Evolutionary conservation across 2,113 vertebrate genomes (phyloP), one percentile per base, ranked within the genome.

Genomic region (Xiphias gladius): DNA sequence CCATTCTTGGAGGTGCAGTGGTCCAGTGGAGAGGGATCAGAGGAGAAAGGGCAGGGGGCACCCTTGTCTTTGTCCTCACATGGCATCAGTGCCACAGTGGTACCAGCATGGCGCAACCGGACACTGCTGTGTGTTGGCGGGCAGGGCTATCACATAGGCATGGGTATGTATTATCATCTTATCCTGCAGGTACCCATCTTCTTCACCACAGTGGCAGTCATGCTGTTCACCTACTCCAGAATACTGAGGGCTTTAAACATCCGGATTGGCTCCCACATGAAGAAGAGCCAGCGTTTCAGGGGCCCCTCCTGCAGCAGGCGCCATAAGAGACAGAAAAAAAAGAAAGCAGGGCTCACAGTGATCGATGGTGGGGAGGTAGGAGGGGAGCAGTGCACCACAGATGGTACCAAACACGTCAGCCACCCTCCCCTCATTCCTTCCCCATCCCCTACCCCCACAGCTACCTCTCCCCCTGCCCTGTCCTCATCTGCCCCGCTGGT

Each of bases 181-280:
- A 79, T 96, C 24, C 91, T 97, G 50, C 96, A 97, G 92, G 95
- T 97, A 17, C 96, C 96, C 54, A 92, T 95, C 73, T 96, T 96
- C 89, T 92, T 95, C 61, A 92, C 93, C 73, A 96, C 96, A 0
- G 92, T 95, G 52, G 93, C 84, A 1, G 96, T 94, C 67, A 95
- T 96, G 95, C 79, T 96, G 24, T 95, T 95, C 70, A 96, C 96
- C 71, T 96, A 96, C 82, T 95, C 90, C 37, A 92, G 93, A 41
- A 96, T 97, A 76, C 91, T 97, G 74, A 95, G 95, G 70, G 96
- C 96, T 35, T 91, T 97, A 70, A 96, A 95, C 89, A 96, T 96
- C 73, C 94, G 94, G 62, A 96, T 97, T 0, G 96, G 96, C 68
- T 94, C 94, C n/a, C 94, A 96, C 78, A 92, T 95, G 67, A 95